These are phyloP conservation scores for Lindbergichthys nudifrons DNA, from an alignment of 2,797 vertebrate species.

Conservation along the genomic window DNA sequence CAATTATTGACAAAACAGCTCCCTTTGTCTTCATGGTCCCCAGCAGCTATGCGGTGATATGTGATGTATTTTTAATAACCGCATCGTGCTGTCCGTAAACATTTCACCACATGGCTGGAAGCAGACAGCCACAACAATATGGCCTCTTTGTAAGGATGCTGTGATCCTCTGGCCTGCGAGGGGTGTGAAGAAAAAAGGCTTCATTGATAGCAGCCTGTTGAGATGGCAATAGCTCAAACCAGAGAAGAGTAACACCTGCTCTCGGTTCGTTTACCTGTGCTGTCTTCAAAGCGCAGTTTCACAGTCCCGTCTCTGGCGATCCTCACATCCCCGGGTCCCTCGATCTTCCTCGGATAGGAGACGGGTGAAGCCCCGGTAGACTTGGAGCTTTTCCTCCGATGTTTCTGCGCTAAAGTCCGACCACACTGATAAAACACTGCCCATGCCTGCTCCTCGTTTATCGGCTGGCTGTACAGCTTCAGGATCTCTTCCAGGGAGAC, in stretches of 20 bases:
- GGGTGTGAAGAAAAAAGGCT: slow-evolving; percentile 24
- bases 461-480: slow-evolving; percentile 92
- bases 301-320: slow-evolving; percentile 91
- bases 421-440: slow-evolving; percentile 97
- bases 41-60: slow-evolving; percentile 24
- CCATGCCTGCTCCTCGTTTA: slow-evolving; percentile 99
- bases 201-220: slow-evolving; percentile 4
- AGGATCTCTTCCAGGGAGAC: slow-evolving; percentile 93
- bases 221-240: not conserved
- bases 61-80: slow-evolving; percentile 44
- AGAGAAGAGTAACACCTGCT: not conserved
- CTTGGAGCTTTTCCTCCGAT: slow-evolving; percentile 70
- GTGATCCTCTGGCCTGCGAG: slow-evolving; percentile 39
- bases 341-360: slow-evolving; percentile 68
- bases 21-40: not conserved
- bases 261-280: slow-evolving; percentile 75
- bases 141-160: slow-evolving; percentile 72
- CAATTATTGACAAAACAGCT: not conserved
- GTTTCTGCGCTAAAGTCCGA: slow-evolving; percentile 80
- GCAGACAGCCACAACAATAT: slow-evolving; percentile 68
- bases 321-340: slow-evolving; percentile 86
- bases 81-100: slow-evolving; percentile 61
- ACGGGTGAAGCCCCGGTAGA: slow-evolving; percentile 59
- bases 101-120: slow-evolving; percentile 75
- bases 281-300: slow-evolving; percentile 65